Conservation (phyloP, 2,888 invertebrate species). For the Trachelus tabidus region DNA sequence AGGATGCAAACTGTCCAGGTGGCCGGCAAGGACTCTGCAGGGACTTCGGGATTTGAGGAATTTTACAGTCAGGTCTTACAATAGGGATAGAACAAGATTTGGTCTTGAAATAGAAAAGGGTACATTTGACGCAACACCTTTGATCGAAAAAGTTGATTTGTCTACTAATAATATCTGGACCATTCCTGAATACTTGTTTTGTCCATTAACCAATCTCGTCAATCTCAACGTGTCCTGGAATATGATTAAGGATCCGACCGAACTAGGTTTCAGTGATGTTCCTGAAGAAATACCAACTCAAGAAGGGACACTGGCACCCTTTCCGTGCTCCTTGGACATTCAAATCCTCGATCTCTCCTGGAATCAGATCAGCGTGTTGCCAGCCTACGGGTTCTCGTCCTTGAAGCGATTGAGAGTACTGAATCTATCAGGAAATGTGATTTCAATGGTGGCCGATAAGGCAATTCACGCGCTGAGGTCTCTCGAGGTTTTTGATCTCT, state of each 20-base stretch:
- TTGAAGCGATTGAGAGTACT: conserved; percentile 82
- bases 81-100: conserved; percentile 76
- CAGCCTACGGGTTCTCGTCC: conserved; percentile 84
- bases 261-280: conserved; percentile 82
- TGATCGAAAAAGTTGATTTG: conserved; percentile 85
- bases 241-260: conserved; percentile 87
- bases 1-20: conserved; percentile 87
- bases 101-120: conserved; percentile 81
- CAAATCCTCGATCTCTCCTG: conserved; percentile 85
- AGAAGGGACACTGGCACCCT: conserved; percentile 62
- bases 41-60: conserved; percentile 85
- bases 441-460: conserved; percentile 87
- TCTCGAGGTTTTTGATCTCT: conserved; percentile 87
- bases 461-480: conserved; percentile 84
- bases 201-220: conserved; percentile 82
- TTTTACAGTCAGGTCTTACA: conserved; percentile 73
- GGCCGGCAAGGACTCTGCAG: conserved; percentile 82
- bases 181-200: conserved; percentile 87
- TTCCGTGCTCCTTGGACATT: conserved; percentile 80
- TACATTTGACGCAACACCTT: conserved; percentile 80
- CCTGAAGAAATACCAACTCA: conserved; percentile 38
- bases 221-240: conserved; percentile 88
- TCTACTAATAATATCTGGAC: conserved; percentile 92
- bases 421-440: conserved; percentile 88
- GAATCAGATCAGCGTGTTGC: conserved; percentile 87